Percentiles rank a stretch among this genome's conserved stretches.
phyloP scores from a whole-genome alignment of 2,797 vertebrate species.

The Jordanella pulchra region DNA sequence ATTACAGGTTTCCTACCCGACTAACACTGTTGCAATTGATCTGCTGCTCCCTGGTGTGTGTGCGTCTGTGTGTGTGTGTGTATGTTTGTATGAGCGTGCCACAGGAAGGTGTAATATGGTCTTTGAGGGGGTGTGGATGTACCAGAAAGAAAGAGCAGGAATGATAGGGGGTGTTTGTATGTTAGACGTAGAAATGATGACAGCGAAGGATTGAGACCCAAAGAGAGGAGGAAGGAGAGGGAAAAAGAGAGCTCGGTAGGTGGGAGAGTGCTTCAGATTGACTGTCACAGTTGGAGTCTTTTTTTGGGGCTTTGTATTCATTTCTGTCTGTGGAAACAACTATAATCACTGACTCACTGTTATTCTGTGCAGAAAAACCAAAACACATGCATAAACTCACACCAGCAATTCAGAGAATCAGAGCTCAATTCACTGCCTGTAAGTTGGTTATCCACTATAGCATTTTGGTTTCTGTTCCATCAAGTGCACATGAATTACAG shows the following conservation, averaged over 20 bases:
- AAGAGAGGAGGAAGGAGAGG: slow-evolving; percentile 44
- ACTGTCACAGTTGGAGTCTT: slow-evolving; percentile 66
- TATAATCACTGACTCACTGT: slow-evolving; percentile 70
- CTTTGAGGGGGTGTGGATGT: slow-evolving; percentile 36
- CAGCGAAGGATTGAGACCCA: slow-evolving; percentile 46
- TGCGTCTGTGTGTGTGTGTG: slow-evolving; percentile 41
- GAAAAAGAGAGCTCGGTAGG: slow-evolving; percentile 61
- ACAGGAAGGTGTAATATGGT: slow-evolving; percentile 21
- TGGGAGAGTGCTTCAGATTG: slow-evolving; percentile 72
- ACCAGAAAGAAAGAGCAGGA: slow-evolving; percentile 38
- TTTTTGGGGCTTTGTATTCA: slow-evolving; percentile 63
- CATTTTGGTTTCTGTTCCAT: neutral
- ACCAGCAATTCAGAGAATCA: slow-evolving; percentile 1
- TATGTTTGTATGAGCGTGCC: neutral
- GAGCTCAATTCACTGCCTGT: slow-evolving; percentile 10
- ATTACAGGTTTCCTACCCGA: slow-evolving; percentile 88
- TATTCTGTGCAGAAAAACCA: slow-evolving; percentile 46
- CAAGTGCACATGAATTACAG: neutral
- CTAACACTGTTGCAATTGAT: slow-evolving; percentile 97
- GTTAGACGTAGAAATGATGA: slow-evolving; percentile 48
- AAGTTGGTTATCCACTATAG: slow-evolving; percentile 14
- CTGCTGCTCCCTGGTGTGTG: slow-evolving; percentile 79
- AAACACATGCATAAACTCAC: slow-evolving; percentile 29
- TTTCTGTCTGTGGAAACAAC: slow-evolving; percentile 72
- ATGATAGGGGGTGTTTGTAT: slow-evolving; percentile 58